A percentile compares a stretch with the other conserved stretches of the same genome.
phyloP scores from a whole-genome alignment of 2,797 vertebrate genomes.

The Sternotherus odoratus region DNA sequence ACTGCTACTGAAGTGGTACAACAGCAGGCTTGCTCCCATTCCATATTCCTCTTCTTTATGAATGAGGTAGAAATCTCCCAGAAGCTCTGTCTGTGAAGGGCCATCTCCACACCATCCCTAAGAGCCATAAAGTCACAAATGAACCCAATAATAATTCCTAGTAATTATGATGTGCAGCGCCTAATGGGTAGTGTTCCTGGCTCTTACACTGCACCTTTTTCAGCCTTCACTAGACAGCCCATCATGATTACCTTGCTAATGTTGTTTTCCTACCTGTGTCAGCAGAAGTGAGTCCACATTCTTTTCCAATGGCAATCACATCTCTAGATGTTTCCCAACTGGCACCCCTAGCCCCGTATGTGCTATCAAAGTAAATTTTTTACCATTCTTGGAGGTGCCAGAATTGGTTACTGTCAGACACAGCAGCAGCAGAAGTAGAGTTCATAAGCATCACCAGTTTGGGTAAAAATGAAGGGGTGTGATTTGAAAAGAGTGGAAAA shows the following conservation, averaged over 20 bases:
- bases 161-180: background rate
- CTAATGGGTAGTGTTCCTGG: background rate
- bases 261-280: background rate
- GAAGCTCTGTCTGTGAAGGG: no score
- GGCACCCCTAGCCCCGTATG: background rate
- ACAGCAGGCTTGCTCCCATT: no score
- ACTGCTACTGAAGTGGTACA: background rate
- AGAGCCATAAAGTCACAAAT: background rate
- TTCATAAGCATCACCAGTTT: background rate
- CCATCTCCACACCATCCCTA: background rate
- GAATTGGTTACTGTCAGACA: background rate
- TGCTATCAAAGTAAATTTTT: background rate
- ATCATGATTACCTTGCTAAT: background rate
- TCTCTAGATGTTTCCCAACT: background rate
- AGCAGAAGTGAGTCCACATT: background rate
- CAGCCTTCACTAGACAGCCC: background rate
- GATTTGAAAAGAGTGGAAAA: conserved; percentile 11
- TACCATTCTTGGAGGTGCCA: background rate
- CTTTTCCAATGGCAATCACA: background rate
- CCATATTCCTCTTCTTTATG: background rate
- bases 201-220: background rate
- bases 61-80: background rate
- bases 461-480: background rate
- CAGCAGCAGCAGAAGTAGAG: background rate
- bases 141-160: background rate